phyloP scores from a whole-genome alignment of 2,797 vertebrate species.

The Adrianichthys oophorus region DNA sequence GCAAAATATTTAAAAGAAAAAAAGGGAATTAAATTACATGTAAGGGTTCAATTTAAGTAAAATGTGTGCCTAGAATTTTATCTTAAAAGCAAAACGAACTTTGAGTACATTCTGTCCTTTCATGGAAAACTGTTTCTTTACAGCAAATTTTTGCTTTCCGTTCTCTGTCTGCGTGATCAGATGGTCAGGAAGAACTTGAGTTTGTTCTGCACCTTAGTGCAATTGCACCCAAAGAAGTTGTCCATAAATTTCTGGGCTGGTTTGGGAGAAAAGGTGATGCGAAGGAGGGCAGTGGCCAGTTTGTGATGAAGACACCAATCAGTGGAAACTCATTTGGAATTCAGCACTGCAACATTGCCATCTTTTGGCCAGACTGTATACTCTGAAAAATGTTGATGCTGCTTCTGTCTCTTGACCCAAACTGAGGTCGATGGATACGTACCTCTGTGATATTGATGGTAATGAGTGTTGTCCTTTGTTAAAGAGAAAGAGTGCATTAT shows the following conservation, averaged over 20 bases:
- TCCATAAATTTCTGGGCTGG: conserved; percentile 51
- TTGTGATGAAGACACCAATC: conserved; percentile 46
- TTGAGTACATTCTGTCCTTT: too few species aligned
- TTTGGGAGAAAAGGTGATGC: conserved; percentile 57
- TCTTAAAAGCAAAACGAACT: too few species aligned
- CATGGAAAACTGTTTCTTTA: conserved; percentile 15
- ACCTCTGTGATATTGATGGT: neutral
- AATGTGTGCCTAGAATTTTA: neutral
- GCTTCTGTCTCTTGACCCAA: conserved; percentile 34
- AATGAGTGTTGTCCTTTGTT: conserved; percentile 38
- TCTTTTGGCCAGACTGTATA: conserved; percentile 80
- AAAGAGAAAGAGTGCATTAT: conserved; percentile 13
- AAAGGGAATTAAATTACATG: neutral
- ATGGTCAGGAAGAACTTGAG: conserved; percentile 57
- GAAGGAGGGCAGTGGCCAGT: conserved; percentile 58
- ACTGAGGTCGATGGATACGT: conserved; percentile 15
- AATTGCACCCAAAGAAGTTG: conserved; percentile 44
- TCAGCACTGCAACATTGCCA: conserved; percentile 86
- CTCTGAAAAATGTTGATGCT: conserved; percentile 44
- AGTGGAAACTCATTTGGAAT: conserved; percentile 66
- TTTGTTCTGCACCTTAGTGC: conserved; percentile 51
- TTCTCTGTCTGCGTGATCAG: conserved; percentile 50
- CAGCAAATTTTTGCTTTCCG: conserved; percentile 42
- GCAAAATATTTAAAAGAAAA: conserved; percentile 18
- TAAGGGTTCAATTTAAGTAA: conserved; percentile 9